phyloP scores from a whole-genome alignment of 2,113 vertebrate species.

The Pipra filicauda region DNA sequence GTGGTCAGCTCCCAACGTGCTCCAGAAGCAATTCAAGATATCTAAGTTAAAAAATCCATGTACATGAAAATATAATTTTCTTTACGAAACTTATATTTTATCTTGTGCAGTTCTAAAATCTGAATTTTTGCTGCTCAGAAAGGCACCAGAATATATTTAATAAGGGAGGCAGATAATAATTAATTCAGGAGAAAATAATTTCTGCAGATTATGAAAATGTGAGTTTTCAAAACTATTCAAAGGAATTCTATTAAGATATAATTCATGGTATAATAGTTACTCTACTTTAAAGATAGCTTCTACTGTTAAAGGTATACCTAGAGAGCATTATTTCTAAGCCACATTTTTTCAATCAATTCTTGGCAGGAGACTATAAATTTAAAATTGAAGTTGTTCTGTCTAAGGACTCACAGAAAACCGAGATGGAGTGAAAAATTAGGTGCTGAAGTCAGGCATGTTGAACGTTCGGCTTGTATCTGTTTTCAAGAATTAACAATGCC shows the following conservation, averaged over 20 bases:
- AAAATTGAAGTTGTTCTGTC: conserved; percentile 59
- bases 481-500: conserved; percentile 65
- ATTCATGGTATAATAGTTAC: neutral
- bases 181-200: neutral
- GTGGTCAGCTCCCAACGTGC: fast-evolving
- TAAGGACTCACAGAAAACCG: conserved; percentile 56
- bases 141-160: neutral
- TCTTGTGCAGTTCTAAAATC: neutral
- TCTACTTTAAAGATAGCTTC: conserved; percentile 15
- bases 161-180: neutral
- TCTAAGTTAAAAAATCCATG: neutral
- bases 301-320: conserved; percentile 46
- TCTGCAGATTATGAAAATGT: neutral
- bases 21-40: neutral
- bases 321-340: conserved; percentile 30
- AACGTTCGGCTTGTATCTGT: conserved; percentile 64
- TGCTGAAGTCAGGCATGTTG: conserved; percentile 70
- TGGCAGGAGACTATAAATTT: conserved; percentile 63
- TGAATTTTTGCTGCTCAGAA: neutral
- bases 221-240: neutral
- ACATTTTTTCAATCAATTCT: conserved; percentile 69
- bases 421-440: conserved; percentile 74
- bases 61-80: neutral
- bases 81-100: neutral
- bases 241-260: neutral